Evolutionary conservation across 1,140 invertebrate species (phyloP), one percentile per base, ranked within the genome.

Genomic region (Halyomorpha halys): DNA sequence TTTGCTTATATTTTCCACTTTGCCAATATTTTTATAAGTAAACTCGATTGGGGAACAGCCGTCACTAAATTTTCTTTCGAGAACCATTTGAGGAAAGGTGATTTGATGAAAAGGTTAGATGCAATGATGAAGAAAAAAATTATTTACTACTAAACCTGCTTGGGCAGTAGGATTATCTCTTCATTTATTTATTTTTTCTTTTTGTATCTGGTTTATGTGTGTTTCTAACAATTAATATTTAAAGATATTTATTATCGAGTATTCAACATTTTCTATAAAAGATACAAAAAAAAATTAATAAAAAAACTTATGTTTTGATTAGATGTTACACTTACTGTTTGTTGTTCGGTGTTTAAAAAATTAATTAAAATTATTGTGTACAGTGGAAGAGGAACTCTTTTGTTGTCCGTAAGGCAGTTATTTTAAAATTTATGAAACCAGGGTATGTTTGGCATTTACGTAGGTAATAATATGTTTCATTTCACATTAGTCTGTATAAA

Each of bases 381-480:
- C n/a, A 56, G 51, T 67, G 66, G 63, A 67, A 67, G 66, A 67
- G 66, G 66, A 62, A 65, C 66, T 67, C 66, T 61, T 39, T 39
- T 39, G 34, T 39, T 39, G 34, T 39, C 34, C 34, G 5, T 39
- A 39, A 39, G 34, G 34, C 34, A 39, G 34, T 39, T 39, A 39
- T 39, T 39, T 39, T 39, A 39, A 39, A 6, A 8, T 39, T 39
- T 39, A 13, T 39, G 1, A 39, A 39, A 39, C 34, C 34, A 39
- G 34, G 34, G 34, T 39, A 39, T 39, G 34, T 39, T 39, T 39
- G 34, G 34, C 34, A 39, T 39, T 39, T 39, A 39, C 11, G 4
- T 13, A 39, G 34, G 34, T 11, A 39, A 39, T 39, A 39, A 9
- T 39, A 39, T 39, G 34, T 39, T 39, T 39, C 34, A 39, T 39